These are phyloP conservation scores for Pitta sordida DNA, from an alignment of 2,113 vertebrate genomes.

Conservation along the genomic window DNA sequence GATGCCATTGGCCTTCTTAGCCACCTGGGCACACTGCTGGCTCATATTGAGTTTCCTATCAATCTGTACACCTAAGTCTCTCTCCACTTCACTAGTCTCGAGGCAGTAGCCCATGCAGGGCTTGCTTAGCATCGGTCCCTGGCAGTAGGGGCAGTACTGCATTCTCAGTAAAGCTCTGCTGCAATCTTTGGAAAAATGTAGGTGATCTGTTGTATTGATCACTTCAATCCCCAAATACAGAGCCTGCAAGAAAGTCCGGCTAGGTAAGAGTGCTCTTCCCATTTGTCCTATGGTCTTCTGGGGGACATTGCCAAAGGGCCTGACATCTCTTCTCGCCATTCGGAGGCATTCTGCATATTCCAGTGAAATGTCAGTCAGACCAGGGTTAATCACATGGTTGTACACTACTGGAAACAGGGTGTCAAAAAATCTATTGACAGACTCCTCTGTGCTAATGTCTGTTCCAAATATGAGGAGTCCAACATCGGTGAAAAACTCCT, in stretches of 20 bases:
- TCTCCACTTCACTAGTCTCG: no score
- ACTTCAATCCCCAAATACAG: constrained; percentile 89
- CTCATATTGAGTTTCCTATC: no score
- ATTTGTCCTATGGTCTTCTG: constrained; percentile 71
- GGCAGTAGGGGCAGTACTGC: constrained; percentile 86
- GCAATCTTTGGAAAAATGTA: constrained; percentile 82
- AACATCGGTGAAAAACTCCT: constrained; percentile 84
- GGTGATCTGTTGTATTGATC: constrained; percentile 88
- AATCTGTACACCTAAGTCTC: no score
- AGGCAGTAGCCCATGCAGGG: constrained; percentile 91
- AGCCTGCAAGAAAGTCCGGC: constrained; percentile 81
- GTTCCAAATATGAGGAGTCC: constrained; percentile 85
- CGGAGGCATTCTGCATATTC: constrained; percentile 80
- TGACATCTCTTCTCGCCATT: constrained; percentile 60
- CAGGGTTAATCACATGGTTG: constrained; percentile 75
- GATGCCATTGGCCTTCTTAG: no score
- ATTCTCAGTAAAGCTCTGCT: constrained; percentile 81
- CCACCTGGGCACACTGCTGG: no score
- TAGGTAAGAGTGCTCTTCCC: constrained; percentile 69
- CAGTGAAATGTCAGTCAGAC: constrained; percentile 58
- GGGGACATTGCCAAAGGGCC: constrained; percentile 76
- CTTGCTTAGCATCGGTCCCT: constrained; percentile 77
- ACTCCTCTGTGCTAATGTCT: constrained; percentile 76
- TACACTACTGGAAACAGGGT: constrained; percentile 85
- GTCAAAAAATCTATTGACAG: constrained; percentile 85